Percentiles rank a stretch among this genome's conserved stretches.
phyloP scores from a whole-genome alignment of 2,113 vertebrate genomes.

The Catharus minimus region DNA sequence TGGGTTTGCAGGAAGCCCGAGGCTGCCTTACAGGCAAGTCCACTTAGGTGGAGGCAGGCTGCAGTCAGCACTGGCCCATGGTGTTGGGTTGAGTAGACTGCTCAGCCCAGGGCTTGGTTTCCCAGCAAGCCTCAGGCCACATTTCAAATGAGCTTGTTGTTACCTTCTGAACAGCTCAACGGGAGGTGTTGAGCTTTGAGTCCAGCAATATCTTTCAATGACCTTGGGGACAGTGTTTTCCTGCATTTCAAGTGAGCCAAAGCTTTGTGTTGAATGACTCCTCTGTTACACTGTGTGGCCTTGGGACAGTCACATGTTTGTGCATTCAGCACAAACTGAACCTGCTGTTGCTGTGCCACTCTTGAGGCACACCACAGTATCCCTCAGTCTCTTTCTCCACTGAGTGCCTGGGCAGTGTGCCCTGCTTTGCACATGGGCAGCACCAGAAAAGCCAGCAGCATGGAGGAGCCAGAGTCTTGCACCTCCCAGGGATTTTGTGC shows the following conservation, averaged over 20 bases:
- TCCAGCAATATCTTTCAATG: neutral
- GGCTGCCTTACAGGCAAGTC: neutral
- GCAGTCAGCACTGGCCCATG: neutral
- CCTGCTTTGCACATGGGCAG: rapidly evolving
- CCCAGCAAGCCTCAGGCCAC: neutral
- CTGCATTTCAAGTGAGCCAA: neutral
- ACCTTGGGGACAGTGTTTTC: neutral
- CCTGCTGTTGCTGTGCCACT: neutral
- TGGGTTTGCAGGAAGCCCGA: neutral
- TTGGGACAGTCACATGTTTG: neutral
- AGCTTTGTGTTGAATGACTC: neutral
- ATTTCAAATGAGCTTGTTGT: neutral
- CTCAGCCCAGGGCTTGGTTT: neutral
- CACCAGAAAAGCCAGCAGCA: neutral
- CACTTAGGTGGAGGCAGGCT: neutral
- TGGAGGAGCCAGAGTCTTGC: neutral
- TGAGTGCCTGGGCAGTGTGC: neutral
- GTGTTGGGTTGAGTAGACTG: neutral
- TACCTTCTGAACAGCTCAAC: neutral
- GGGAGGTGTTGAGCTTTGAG: neutral
- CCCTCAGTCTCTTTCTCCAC: neutral
- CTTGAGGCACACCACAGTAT: neutral
- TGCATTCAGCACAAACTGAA: neutral
- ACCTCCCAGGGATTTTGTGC: neutral
- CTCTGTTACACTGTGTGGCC: neutral